These are phyloP conservation scores for Trichonephila clavipes DNA, from an alignment of 1,140 invertebrate genomes.

Conservation along the genomic window DNA sequence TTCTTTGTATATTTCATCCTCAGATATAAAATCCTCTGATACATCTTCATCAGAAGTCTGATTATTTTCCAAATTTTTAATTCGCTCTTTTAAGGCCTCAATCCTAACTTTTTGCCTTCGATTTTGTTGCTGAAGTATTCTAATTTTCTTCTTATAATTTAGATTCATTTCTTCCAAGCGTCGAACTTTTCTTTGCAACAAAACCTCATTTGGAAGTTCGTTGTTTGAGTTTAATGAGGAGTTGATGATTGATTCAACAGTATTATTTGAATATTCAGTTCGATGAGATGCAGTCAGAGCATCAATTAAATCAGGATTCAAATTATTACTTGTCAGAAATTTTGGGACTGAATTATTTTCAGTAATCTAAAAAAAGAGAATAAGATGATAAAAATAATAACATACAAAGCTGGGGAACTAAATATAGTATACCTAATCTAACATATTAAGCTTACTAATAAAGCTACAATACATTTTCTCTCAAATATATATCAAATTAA, in stretches of 20 bases:
- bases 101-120: neutral
- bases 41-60: neutral
- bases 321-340: neutral
- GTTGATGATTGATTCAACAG: neutral
- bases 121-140: conserved; percentile 13
- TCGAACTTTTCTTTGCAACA: neutral
- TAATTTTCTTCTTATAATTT: neutral
- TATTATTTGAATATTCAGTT: neutral
- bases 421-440: too few species aligned
- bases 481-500: neutral
- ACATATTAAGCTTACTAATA: too few species aligned
- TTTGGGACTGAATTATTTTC: neutral
- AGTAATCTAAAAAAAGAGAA: neutral
- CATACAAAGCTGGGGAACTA: too few species aligned
- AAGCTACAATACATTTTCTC: too few species aligned
- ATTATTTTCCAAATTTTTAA: neutral
- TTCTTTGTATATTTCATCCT: conserved; percentile 7
- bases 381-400: too few species aligned
- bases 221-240: neutral
- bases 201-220: neutral
- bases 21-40: neutral
- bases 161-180: neutral
- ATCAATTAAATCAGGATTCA: neutral
- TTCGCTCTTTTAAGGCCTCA: neutral
- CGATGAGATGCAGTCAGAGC: neutral